Conservation (phyloP, 2,113 vertebrate genomes). For the Himantopus leucocephalus region DNA sequence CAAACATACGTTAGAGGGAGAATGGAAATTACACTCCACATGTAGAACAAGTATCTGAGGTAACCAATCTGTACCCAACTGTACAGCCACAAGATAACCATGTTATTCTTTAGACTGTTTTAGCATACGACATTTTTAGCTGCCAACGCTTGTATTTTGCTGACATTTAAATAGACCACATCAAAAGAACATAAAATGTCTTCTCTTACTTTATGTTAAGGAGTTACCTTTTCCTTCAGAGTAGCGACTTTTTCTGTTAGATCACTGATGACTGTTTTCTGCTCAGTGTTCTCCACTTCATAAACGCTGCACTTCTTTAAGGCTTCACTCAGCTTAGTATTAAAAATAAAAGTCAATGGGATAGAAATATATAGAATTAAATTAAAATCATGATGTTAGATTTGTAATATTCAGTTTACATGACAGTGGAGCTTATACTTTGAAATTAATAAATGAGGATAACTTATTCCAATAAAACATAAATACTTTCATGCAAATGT, state of each 20-base stretch:
- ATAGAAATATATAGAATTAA: neutral
- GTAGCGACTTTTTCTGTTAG: slow-evolving; percentile 77
- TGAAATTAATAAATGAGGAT: neutral
- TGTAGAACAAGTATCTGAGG: rapidly evolving
- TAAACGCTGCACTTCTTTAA: slow-evolving; percentile 73
- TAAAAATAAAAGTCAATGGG: neutral
- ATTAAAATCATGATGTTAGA: neutral
- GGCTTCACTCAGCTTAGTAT: slow-evolving; percentile 75
- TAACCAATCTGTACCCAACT: neutral
- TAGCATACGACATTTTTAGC: neutral
- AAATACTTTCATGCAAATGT: neutral
- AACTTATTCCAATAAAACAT: neutral
- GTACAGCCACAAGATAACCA: neutral
- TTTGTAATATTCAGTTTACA: neutral
- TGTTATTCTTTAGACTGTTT: neutral
- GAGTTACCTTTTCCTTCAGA: slow-evolving; percentile 85
- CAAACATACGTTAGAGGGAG: neutral
- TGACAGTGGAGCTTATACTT: neutral
- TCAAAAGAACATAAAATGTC: neutral
- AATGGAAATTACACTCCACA: neutral
- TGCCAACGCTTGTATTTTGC: neutral
- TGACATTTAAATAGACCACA: neutral
- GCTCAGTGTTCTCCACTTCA: slow-evolving; percentile 76
- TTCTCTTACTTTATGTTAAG: neutral
- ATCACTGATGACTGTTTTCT: slow-evolving; percentile 78